A percentile compares a stretch with the other conserved stretches of the same genome.
phyloP scores from a whole-genome alignment of 2,113 vertebrate genomes.

The Clarias macrocephalus region DNA sequence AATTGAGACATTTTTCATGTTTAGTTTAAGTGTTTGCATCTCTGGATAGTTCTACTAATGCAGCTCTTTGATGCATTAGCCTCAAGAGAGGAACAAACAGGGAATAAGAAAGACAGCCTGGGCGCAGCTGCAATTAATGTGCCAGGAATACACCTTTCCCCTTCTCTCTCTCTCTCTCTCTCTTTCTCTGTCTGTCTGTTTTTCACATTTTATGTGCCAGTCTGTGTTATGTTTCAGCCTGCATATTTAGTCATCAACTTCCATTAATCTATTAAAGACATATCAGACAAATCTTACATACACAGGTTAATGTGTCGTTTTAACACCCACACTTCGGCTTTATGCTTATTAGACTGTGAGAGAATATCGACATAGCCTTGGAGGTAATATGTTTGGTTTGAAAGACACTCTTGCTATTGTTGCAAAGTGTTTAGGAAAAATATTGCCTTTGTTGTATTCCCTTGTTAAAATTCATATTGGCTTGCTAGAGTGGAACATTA shows the following conservation, averaged over 20 bases:
- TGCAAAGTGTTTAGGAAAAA: background rate
- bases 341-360: background rate
- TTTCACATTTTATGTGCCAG: background rate
- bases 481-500: background rate
- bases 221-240: conserved; percentile 7
- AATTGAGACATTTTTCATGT: conserved; percentile 56
- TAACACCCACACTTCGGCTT: background rate
- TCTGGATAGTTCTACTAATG: conserved; percentile 49
- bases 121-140: conserved; percentile 41
- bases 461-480: background rate
- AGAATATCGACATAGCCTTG: background rate
- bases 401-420: background rate
- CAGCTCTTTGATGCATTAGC: conserved; percentile 40
- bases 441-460: background rate
- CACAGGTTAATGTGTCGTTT: background rate
- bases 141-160: conserved; percentile 42
- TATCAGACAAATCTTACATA: conserved; percentile 39
- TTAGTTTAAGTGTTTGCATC: conserved; percentile 50
- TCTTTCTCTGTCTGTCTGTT: background rate
- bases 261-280: conserved; percentile 53
- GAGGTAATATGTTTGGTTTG: background rate
- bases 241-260: conserved; percentile 44
- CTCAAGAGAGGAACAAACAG: conserved; percentile 38
- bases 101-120: conserved; percentile 18
- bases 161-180: conserved; percentile 4